phyloP scores from a whole-genome alignment of 30 jellyfish, hydroid and myxozoan species.

The Aurelia coerulea region DNA sequence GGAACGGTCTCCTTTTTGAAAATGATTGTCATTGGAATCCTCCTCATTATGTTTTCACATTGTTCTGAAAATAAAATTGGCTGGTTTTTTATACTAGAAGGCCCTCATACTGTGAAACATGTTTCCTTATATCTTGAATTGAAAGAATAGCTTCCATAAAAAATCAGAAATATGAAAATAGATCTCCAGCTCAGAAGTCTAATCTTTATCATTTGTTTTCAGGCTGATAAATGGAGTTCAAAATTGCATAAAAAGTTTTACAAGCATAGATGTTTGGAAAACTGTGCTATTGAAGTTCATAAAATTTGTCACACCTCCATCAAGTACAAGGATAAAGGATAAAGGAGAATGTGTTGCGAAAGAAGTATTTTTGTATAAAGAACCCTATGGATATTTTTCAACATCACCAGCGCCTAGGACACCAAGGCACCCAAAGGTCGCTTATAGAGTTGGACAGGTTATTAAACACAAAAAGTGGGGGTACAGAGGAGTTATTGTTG shows the following conservation, averaged over 20 bases:
- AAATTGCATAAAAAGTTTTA: conserved; percentile 29
- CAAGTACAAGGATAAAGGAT: conserved; percentile 60
- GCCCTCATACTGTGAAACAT: no score
- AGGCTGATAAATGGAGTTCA: conserved; percentile 71
- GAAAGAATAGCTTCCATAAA: no score
- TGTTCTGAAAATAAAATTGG: no score
- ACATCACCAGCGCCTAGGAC: conserved; percentile 78
- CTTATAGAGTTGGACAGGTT: conserved; percentile 94
- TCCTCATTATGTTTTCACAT: no score
- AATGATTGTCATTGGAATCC: no score
- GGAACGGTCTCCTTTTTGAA: no score
- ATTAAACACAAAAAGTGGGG: conserved; percentile 91
- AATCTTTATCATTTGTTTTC: no score
- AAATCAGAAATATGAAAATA: no score
- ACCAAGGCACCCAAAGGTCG: conserved; percentile 72
- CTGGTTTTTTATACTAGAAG: no score
- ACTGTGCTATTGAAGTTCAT: conserved; percentile 18
- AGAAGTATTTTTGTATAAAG: conserved; percentile 76
- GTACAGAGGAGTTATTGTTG: conserved; percentile 89
- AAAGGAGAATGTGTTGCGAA: conserved; percentile 96
- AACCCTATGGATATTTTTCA: conserved; percentile 87
- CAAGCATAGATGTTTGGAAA: conserved; percentile 55
- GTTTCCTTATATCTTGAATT: no score
- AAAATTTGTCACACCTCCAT: conserved; percentile 42
- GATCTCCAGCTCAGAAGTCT: no score